phyloP scores from a whole-genome alignment of 2,113 vertebrate genomes.

The Euleptes europaea region DNA sequence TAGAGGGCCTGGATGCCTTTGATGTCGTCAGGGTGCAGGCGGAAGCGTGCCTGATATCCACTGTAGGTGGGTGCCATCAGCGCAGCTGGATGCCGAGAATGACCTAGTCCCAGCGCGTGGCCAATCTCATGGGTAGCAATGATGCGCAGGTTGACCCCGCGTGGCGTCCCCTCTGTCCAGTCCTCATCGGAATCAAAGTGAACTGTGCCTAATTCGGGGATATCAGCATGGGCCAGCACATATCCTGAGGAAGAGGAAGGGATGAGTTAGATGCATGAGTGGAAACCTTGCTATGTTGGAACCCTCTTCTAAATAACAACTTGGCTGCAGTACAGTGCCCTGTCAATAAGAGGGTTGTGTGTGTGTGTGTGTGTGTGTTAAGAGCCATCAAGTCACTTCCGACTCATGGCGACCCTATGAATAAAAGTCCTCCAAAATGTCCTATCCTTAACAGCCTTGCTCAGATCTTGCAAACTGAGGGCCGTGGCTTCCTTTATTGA shows the following conservation, averaged over 20 bases:
- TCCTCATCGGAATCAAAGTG: slow-evolving; percentile 85
- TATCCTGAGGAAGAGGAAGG: slow-evolving; percentile 65
- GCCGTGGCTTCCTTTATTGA: too few relatives aligned
- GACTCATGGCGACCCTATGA: too few relatives aligned
- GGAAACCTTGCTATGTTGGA: background rate
- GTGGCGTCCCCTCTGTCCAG: slow-evolving; percentile 81
- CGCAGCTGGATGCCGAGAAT: slow-evolving; percentile 77
- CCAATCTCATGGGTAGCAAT: slow-evolving; percentile 88
- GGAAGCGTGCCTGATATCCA: slow-evolving; percentile 80
- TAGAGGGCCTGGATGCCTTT: slow-evolving; percentile 85
- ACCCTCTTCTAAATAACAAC: background rate
- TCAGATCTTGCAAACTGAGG: too few relatives aligned
- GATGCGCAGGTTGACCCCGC: slow-evolving; percentile 82
- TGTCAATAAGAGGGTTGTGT: too few relatives aligned
- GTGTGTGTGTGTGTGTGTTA: too few relatives aligned
- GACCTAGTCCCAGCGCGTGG: slow-evolving; percentile 86
- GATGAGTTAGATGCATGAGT: background rate
- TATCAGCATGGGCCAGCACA: slow-evolving; percentile 85
- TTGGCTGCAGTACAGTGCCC: background rate
- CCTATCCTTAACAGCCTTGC: too few relatives aligned
- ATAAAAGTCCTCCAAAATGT: too few relatives aligned
- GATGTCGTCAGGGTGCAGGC: slow-evolving; percentile 82
- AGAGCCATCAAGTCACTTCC: too few relatives aligned
- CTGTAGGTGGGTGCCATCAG: slow-evolving; percentile 85
- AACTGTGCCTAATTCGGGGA: slow-evolving; percentile 81